Percentiles rank a stretch among this genome's conserved stretches.
These are phyloP conservation scores for Sterna hirundo DNA, from an alignment of 2,113 vertebrate species.

Conservation along the genomic window DNA sequence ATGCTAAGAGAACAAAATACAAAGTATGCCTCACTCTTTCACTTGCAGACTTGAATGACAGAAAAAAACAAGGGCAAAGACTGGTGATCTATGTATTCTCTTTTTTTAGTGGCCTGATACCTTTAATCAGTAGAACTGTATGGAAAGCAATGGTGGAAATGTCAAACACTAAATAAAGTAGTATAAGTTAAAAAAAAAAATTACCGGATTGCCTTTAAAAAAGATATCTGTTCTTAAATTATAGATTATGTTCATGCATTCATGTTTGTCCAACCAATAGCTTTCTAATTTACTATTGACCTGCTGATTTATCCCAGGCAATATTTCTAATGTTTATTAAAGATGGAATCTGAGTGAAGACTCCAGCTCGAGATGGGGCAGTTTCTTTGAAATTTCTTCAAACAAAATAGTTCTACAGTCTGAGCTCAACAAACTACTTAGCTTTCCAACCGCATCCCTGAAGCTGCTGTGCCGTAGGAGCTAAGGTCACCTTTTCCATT, in stretches of 20 bases:
- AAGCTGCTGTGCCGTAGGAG: background rate
- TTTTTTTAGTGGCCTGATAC: background rate
- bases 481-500: background rate
- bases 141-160: background rate
- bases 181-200: background rate
- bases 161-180: background rate
- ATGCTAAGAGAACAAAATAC: background rate
- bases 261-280: background rate
- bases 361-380: background rate
- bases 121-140: background rate
- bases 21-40: background rate
- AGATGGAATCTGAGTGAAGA: background rate
- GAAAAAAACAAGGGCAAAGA: background rate
- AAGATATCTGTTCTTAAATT: background rate
- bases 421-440: background rate
- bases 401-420: background rate
- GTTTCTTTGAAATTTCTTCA: background rate
- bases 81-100: background rate
- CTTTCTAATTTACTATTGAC: background rate
- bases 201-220: background rate
- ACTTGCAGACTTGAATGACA: background rate
- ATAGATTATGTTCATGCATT: background rate
- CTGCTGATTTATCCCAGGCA: background rate
- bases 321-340: background rate
- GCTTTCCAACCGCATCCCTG: background rate